Evolutionary conservation across 2,888 invertebrate species (phyloP), one percentile per base, ranked within the genome.

Genomic region (Sinodicranocentrus sp.): DNA sequence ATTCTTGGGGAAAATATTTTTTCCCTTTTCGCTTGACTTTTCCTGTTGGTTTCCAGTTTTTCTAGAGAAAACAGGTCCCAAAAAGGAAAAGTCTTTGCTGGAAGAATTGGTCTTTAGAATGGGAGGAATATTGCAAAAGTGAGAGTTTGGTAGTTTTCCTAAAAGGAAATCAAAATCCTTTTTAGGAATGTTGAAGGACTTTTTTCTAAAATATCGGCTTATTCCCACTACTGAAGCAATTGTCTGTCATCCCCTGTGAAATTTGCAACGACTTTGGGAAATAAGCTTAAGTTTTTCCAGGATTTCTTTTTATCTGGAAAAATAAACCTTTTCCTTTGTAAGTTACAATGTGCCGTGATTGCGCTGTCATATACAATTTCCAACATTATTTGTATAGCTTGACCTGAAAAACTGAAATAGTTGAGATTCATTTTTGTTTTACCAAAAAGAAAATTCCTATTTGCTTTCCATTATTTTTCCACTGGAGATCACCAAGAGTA

Each of bases 201-300:
- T n/a, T n/a, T n/a, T n/a, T n/a, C n/a, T 1, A 39, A 39, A 39
- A 39, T n/a, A n/a, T n/a, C n/a, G n/a, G n/a, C n/a, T n/a, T n/a
- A n/a, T n/a, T 33, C 10, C 33, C 10, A 33, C 33, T 6, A 10
- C 33, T 33, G 5, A 33, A 33, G 33, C 33, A 6, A 33, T n/a
- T n/a, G 33, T 33, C 33, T 61, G 61, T 61, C 61, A 61, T n/a
- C n/a, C 33, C 19, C 19, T n/a, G 33, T 48, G 48, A 28, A 61
- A 61, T 61, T 61, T 61, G 61, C 61, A 61, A 33, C 17, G 61
- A 61, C 61, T 61, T 33, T 2, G 28, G 33, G 61, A 59, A 59
- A 59, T 59, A 23, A 59, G 59, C 59, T 61, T 61, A 25, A 17
- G 48, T n/a, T 15, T 33, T n/a, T n/a, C 33, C 10, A 10, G 3